phyloP scores from a whole-genome alignment of 2,797 vertebrate species.

The Setipinna tenuifilis region DNA sequence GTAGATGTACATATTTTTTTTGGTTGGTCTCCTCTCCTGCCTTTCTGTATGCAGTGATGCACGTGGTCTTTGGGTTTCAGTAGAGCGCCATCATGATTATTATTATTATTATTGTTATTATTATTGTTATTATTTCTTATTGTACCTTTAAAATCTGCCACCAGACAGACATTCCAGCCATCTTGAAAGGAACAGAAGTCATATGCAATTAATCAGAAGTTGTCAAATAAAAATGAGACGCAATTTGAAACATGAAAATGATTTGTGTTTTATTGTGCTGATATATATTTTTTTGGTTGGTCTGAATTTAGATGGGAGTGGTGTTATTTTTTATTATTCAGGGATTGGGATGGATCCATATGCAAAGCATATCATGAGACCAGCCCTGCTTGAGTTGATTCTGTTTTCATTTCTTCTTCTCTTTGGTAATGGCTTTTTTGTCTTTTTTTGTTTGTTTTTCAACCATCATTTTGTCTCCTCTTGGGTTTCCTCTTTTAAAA shows the following conservation, averaged over 20 bases:
- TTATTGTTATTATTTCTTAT: conserved; percentile 71
- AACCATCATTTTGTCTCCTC: conserved; percentile 91
- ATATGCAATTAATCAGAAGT: conserved; percentile 95
- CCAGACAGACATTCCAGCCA: conserved; percentile 88
- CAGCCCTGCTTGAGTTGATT: conserved; percentile 86
- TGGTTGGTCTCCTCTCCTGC: conserved; percentile 87
- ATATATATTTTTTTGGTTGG: conserved; percentile 84
- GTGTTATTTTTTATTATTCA: conserved; percentile 99
- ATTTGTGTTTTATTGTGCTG: conserved; percentile 47
- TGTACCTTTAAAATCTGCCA: conserved; percentile 76
- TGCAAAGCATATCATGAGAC: conserved; percentile 89
- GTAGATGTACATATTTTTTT: conserved; percentile 98
- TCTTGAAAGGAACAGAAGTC: conserved; percentile 83
- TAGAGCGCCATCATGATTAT: conserved; percentile 90
- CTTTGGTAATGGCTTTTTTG: conserved; percentile 92
- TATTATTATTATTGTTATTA: conserved; percentile 48
- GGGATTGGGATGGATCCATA: conserved; percentile 92
- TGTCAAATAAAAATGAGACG: conserved; percentile 59
- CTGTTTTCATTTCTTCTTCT: conserved; percentile 58
- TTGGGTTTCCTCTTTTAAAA: conserved; percentile 94
- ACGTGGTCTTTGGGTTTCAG: conserved; percentile 97
- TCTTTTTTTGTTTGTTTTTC: too few species aligned
- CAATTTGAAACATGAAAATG: conserved; percentile 74
- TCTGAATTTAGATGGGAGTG: conserved; percentile 83
- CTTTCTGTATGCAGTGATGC: conserved; percentile 99